Base-by-base conservation (phyloP, 1,140 invertebrate genomes). In the Doryteuthis pealeii region DNA sequence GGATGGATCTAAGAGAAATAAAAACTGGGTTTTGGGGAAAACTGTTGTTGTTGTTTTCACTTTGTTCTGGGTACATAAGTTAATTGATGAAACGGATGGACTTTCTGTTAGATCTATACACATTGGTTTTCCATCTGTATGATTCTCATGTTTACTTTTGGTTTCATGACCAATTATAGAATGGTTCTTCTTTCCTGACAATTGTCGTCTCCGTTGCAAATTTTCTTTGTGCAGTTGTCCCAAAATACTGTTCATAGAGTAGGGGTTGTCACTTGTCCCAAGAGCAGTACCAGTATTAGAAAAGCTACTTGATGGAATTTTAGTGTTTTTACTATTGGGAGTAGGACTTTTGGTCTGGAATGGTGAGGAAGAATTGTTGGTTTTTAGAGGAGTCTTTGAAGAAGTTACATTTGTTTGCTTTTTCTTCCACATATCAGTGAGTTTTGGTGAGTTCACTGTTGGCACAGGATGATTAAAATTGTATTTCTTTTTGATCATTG, bases 401-500 rank as follows among this genome's bases (percentile, higher is more conserved):
- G 22, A 22, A n/a, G 10, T n/a, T 8, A 22, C 54, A n/a, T 62
- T 22, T 5, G 54, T 2, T 62, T 22, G 26, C 6, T 28, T 62
- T 22, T 62, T 62, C 54, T 62, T 28, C 1, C 22, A 62, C 26
- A n/a, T 62, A 28, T 62, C 26, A n/a, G 54, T 62, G 26, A 28
- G 18, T 2, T 62, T 62, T n/a, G 54, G 26, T 62, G 54, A 15
- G 10, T 5, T 62, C 54, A 62, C 54, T 12, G 54, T 62, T 6
- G 54, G 18, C 26, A n/a, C 26, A n/a, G 54, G 54, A 8, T 22
- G 18, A 28, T 62, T 62, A 8, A 62, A 62, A 22, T 62, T 62
- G 26, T 62, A 62, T 18, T 62, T 62, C 54, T 62, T 62, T 62
- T 62, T 62, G 6, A 62, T 62, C 54, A 62, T 62, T 22, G 54